Conservation (phyloP, 1,140 invertebrate genomes). For the Hycleus phaleratus region DNA sequence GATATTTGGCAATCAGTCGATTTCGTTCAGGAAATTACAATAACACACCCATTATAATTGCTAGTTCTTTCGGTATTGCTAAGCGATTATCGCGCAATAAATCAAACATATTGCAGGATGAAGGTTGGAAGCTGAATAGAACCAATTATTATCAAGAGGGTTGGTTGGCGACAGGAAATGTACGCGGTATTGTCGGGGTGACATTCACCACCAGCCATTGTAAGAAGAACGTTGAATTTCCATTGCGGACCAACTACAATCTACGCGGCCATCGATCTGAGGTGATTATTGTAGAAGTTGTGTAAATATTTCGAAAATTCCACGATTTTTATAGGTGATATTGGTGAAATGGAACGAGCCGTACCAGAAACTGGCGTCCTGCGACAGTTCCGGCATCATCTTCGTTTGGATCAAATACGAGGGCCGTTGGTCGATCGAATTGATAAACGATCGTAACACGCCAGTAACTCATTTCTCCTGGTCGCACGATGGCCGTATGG, state of each 20-base stretch:
- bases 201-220: conserved; percentile 93
- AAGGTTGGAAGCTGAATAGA: conserved; percentile 88
- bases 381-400: conserved; percentile 95
- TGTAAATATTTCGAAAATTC: not conserved
- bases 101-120: conserved; percentile 53
- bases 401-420: conserved; percentile 99
- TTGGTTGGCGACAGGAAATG: conserved; percentile 95
- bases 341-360: conserved; percentile 98
- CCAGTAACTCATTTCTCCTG: conserved; percentile 96
- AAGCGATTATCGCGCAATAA: too few species aligned
- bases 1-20: too few species aligned
- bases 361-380: conserved; percentile 95
- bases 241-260: conserved; percentile 94
- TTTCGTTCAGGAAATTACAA: too few species aligned
- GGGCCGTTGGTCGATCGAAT: conserved; percentile 96
- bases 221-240: conserved; percentile 70
- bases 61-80: too few species aligned
- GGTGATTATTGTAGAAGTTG: conserved; percentile 48
- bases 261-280: conserved; percentile 92
- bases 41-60: too few species aligned
- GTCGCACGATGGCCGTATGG: conserved; percentile 98
- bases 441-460: conserved; percentile 96
- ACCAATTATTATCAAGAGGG: conserved; percentile 96
- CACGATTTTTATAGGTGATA: conserved; percentile 64
- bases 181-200: conserved; percentile 88